Base-by-base conservation (phyloP, 2,113 vertebrate species). In the Passer montanus region DNA sequence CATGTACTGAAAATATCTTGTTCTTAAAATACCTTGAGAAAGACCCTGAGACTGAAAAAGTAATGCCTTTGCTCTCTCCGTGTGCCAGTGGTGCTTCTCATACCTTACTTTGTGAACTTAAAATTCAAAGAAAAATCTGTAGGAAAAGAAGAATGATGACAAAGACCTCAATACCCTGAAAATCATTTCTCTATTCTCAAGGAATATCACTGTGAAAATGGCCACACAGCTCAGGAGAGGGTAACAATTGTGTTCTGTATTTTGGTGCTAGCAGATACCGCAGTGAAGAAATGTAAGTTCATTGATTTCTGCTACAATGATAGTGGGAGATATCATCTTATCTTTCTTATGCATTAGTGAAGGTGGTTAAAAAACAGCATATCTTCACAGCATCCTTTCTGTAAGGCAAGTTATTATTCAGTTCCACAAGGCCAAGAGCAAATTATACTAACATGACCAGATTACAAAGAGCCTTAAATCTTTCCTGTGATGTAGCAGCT, bases 1-100 rank as follows among this genome's bases (percentile, higher is more conserved):
- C 52, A 39, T 3, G 35, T 49, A 26, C 69, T 92, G 64, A 92
- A 95, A 95, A 84, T 78, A 92, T 44, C 58, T 73, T 81, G 49
- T 46, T 96, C 84, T 87, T 89, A 87, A 96, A 91, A 94, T 84
- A 94, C 11, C 75, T 86, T 77, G 58, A 93, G 83, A 92, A 94
- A 79, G 75, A 90, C 47, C 55, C 90, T 31, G 30, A 69, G 46
- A 66, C 24, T 83, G 35, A 86, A 83, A 83, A 90, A 50, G 47
- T 15, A 88, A 88, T 55, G 30, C 28, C 20, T 95, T 81, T 93
- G 30, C 39, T 91, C 59, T 69, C 63, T 77, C 39, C 24, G 12
- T 33, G 62, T 90, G 53, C 39, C 23, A 0, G 41, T 43, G 52
- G 16, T 80, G 44, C 67, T 87, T 88, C 50, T 85, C 74, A 63